Evolutionary conservation across 1,140 invertebrate species (phyloP), one percentile per base, ranked within the genome.

Genomic region (Megathymus violae): DNA sequence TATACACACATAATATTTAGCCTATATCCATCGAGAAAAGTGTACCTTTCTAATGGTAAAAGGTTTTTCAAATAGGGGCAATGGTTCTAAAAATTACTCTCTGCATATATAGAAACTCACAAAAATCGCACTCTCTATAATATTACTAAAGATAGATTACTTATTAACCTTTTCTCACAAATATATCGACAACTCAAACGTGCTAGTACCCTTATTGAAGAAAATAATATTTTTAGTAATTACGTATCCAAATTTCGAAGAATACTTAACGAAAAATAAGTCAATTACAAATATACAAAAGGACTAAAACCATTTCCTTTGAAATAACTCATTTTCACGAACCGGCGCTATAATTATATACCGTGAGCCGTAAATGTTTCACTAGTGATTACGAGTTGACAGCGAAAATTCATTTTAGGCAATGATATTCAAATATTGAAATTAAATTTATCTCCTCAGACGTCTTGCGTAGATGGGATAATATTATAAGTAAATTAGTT

Each of bases 351-450:
- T 36, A 11, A 11, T 36, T 36, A 11, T 36, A 36, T 36, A 11
- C 27, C 7, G 27, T 7, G n/a, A 36, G 10, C 10, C 34, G 34
- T 36, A 10, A 36, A 36, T 10, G 34, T 36, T 36, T 36, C n/a
- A n/a, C 34, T 11, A 36, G 34, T 36, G 34, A 36, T 36, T 36
- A 36, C 34, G 34, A 36, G 34, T 1, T 36, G 34, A 36, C 34
- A 36, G 34, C 34, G 9, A 36, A 36, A 36, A 36, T 36, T 36
- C 34, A 36, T 36, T 36, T 36, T 36, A 11, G 34, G 34, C 34
- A 36, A 36, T 36, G 34, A 36, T 36, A 36, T 36, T 36, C 34
- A 36, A 36, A 36, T 36, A 36, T 36, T 36, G 34, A 36, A 36
- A 36, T 36, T 36, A 36, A 36, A 36, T 11, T 36, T 36, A 36